Base-by-base conservation (phyloP, 1,140 invertebrate genomes). In the Spodoptera frugiperda region DNA sequence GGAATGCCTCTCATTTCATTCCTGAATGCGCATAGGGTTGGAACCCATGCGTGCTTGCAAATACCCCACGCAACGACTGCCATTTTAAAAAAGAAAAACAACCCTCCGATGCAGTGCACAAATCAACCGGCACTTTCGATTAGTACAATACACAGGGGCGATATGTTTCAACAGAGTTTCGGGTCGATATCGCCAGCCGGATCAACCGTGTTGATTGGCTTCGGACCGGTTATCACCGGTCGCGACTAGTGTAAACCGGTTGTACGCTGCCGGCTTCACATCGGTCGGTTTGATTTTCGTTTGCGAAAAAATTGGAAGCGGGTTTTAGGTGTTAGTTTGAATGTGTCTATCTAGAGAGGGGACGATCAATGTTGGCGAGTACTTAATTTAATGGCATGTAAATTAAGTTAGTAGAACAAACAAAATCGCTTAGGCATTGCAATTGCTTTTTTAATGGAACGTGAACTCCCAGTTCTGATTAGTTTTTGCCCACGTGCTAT, bases 171-270 rank as follows among this genome's bases (percentile, higher is more conserved):
- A 33, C 57, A 25, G 46, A 14, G 68, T 61, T 54, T 65, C 57
- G 53, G 77, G 65, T 78, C 77, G 77, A 74, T 75, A 74, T 74
- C 49, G n/a, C 53, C 51, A 21, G 53, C 11, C 78, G 80, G 80
- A 82, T 82, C 78, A 82, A 77, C 75, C 78, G 80, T 78, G 78
- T 82, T 82, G 80, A 82, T 82, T 82, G 80, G 80, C 76, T 79
- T 53, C 72, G 77, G 70, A 73, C 71, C 33, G 33, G 33, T 39
- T 73, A 73, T 61, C 54, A 59, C 71, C 71, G 44, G 57, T 73
- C n/a, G 33, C 39, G 33, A 61, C 55, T 49, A 73, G 55, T 73
- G 71, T 73, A 73, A 73, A 73, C 71, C 71, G 55, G 71, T 73
- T 73, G 55, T 73, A 57, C 68, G 53, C 48, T 72, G 15, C 17